phyloP scores from a whole-genome alignment of 2,888 invertebrate genomes.

The Acrobasis consociella region DNA sequence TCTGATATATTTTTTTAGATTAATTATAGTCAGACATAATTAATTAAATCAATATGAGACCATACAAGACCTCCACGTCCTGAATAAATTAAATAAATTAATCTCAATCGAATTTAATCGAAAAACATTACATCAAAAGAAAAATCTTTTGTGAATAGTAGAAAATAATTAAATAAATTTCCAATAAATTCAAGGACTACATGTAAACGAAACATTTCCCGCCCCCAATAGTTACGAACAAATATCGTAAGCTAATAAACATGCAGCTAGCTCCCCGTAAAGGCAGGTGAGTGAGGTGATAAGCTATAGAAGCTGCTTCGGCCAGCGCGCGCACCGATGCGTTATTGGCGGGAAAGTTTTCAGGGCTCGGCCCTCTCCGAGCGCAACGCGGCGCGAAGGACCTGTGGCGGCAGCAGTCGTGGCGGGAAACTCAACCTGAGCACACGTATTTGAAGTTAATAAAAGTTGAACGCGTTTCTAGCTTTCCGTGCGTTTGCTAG shows the following conservation, averaged over 20 bases:
- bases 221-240: not conserved
- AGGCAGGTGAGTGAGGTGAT: not conserved
- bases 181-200: no score
- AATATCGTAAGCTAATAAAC: not conserved
- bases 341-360: not conserved
- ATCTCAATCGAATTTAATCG: no score
- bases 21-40: no score
- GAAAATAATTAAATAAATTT: not conserved
- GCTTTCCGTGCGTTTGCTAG: no score
- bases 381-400: not conserved
- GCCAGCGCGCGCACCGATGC: not conserved
- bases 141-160: no score
- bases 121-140: no score
- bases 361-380: not conserved
- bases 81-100: no score
- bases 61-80: no score
- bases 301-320: not conserved
- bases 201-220: not conserved
- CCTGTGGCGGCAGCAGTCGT: not conserved
- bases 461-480: not conserved
- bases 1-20: no score
- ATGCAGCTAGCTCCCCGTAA: not conserved
- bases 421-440: not conserved
- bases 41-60: no score
- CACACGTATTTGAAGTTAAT: not conserved